These are phyloP conservation scores for Gallinago media DNA, from an alignment of 2,113 vertebrate species.

Conservation along the genomic window DNA sequence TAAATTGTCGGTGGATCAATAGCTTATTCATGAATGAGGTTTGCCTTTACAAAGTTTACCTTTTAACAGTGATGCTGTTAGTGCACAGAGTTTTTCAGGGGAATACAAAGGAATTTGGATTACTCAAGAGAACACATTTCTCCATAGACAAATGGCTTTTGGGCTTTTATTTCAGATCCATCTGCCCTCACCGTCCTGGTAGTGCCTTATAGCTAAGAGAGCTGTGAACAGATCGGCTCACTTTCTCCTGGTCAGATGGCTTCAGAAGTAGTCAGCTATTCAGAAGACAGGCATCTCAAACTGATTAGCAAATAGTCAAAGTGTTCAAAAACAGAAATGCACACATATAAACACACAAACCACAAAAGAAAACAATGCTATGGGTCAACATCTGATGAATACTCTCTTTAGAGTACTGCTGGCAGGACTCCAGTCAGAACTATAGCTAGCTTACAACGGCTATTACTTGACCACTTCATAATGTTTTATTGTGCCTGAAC, in stretches of 20 bases:
- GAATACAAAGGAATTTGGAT: background rate
- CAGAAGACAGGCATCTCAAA: background rate
- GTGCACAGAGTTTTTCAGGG: background rate
- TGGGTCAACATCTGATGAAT: slow-evolving; percentile 26
- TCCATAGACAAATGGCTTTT: background rate
- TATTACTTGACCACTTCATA: background rate
- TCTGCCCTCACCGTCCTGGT: background rate
- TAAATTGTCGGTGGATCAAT: background rate
- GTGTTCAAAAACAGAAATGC: background rate
- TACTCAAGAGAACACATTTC: background rate
- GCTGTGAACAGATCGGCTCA: background rate
- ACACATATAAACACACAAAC: background rate
- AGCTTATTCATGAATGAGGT: background rate
- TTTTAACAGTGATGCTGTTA: background rate
- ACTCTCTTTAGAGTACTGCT: background rate
- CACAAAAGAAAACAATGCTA: background rate
- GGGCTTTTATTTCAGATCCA: background rate
- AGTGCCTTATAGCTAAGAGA: background rate
- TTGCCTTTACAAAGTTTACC: background rate
- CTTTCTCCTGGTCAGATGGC: background rate
- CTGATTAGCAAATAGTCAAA: background rate
- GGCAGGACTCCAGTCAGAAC: background rate
- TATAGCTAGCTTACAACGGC: background rate
- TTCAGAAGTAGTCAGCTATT: background rate
- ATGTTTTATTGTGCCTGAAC: slow-evolving; percentile 6